Base-by-base conservation (phyloP, 2,888 invertebrate species). In the Entomobrya proxima region DNA sequence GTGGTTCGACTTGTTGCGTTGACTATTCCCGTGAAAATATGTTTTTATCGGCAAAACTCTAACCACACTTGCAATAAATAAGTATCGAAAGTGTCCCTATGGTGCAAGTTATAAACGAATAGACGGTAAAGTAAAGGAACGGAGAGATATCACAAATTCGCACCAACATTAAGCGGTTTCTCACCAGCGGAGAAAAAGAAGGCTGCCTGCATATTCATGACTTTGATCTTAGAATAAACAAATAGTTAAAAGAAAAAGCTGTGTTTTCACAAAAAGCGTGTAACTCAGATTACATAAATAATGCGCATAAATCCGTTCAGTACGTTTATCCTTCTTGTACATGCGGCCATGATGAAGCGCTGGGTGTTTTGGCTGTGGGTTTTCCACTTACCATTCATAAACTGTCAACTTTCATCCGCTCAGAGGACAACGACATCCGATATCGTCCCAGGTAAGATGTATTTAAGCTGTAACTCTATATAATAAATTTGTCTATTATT, bases 291-390 rank as follows among this genome's bases (percentile, higher is more conserved):
- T 47, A 1, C 30, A 74, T 74, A 32, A 52, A 52, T 6, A 32
- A 52, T 40, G 47, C 9, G n/a, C 69, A 27, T 40, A 69, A 40
- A 47, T 47, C 47, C n/a, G 44, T n/a, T 24, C 37, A 18, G 21
- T 21, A 47, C 6, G 47, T 9, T 7, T 69, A 40, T 67, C 40
- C 30, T 40, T 15, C 7, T 15, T 47, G 21, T 37, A 55, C 35
- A 82, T 55, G 83, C 32, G 35, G n/a, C 30, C 55, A 84, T 72
- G 77, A 84, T 84, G 77, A 69, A 69, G 27, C 77, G 52, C 18
- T 78, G 85, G 85, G 64, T 85, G 74, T 79, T 79, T 32, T 85
- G 78, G 61, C 18, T 85, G 74, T 85, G 72, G 78, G 30, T 78
- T 35, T 79, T 79, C 78, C 79, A 79, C 64, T 40, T 79, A 30